Evolutionary conservation across 2,113 vertebrate genomes (phyloP).

Genomic region (Pithys albifrons): DNA sequence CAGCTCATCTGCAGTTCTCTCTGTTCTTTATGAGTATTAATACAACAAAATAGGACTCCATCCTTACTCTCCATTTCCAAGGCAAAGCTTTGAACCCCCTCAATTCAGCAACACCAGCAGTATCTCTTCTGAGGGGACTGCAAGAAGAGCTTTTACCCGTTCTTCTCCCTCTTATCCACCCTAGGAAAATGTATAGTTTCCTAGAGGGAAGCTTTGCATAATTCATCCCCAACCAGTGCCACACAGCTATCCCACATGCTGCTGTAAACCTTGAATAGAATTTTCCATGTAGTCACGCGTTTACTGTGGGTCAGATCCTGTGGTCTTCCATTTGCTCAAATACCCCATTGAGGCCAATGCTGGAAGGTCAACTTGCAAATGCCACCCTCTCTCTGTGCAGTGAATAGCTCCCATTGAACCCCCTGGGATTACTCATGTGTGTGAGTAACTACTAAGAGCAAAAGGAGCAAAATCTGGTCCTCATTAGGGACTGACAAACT

Average conservation of each 20-base stretch:
- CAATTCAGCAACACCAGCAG: neutral
- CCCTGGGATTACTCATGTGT: conserved; percentile 32
- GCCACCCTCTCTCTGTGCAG: neutral
- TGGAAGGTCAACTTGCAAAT: conserved; percentile 22
- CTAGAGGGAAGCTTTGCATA: neutral
- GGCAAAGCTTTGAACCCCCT: neutral
- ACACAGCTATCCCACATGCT: neutral
- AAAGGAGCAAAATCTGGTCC: conserved; percentile 14
- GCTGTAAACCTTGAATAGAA: neutral
- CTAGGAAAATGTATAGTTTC: no score
- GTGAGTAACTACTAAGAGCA: conserved; percentile 8
- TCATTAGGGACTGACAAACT: neutral
- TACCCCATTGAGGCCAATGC: conserved; percentile 21
- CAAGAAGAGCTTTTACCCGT: neutral
- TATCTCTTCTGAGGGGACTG: neutral
- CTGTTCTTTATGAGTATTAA: neutral
- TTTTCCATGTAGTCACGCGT: conserved; percentile 21
- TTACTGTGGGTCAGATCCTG: conserved; percentile 6
- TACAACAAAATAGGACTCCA: neutral
- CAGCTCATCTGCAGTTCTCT: neutral
- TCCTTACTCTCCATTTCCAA: neutral
- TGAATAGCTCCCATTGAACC: conserved; percentile 55
- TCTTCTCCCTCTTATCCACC: neutral
- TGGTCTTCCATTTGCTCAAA: conserved; percentile 18
- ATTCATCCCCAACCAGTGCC: neutral